A percentile compares a stretch with the other conserved stretches of the same genome.
phyloP scores from a whole-genome alignment of 2,113 vertebrate species.

The Isichthys henryi region DNA sequence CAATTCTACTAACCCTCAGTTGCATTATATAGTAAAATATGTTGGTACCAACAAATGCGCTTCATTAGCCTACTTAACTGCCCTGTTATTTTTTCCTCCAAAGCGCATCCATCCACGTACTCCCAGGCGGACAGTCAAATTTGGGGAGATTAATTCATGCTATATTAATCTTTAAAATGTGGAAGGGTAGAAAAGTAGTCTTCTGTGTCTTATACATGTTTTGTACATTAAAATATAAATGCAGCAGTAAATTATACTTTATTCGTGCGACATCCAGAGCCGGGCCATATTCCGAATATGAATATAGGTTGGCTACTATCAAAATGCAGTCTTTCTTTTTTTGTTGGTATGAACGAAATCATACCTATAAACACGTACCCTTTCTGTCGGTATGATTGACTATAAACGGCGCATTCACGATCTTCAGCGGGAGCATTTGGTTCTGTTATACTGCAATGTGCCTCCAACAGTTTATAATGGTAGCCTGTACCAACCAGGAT shows the following conservation, averaged over 20 bases:
- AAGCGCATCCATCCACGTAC: neutral
- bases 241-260: neutral
- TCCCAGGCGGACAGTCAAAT: neutral
- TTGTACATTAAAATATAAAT: neutral
- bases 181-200: neutral
- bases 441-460: constrained; percentile 12
- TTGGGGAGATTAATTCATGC: neutral
- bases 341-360: constrained; percentile 6
- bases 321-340: neutral
- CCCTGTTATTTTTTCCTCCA: neutral
- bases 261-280: neutral
- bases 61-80: neutral
- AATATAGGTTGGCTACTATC: neutral
- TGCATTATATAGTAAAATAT: neutral
- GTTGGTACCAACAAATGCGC: neutral
- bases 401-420: neutral
- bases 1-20: neutral
- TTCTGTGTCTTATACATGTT: neutral
- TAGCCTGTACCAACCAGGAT: neutral
- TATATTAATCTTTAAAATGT: neutral
- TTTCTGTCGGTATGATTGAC: neutral
- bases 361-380: neutral
- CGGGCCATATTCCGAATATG: neutral
- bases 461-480: neutral
- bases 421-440: neutral